phyloP scores from a whole-genome alignment of 1,140 invertebrate genomes.

The Arion vulgaris region DNA sequence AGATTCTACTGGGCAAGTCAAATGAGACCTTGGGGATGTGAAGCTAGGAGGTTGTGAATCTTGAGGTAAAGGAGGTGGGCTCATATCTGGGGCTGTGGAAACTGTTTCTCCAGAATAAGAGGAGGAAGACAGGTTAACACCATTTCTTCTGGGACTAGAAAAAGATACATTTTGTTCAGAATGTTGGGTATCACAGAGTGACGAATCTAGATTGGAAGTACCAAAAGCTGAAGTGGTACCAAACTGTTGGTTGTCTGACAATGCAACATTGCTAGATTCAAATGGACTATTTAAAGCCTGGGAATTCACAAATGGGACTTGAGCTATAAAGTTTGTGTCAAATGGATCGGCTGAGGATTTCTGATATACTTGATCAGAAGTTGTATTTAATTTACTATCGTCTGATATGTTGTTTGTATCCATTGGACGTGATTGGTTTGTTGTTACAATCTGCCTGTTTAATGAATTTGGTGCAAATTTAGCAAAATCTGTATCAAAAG shows the following conservation, averaged over 20 bases:
- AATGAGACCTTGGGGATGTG: slow-evolving; percentile 32
- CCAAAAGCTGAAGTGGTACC: background rate
- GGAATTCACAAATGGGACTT: background rate
- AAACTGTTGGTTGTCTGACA: no score
- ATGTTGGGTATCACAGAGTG: background rate
- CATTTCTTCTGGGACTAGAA: slow-evolving; percentile 27
- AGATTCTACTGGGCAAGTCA: slow-evolving; percentile 16
- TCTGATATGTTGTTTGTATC: slow-evolving; percentile 18
- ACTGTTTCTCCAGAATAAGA: slow-evolving; percentile 30
- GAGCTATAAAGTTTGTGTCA: slow-evolving; percentile 45
- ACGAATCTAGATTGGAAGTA: background rate
- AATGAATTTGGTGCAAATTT: background rate
- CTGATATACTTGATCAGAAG: background rate
- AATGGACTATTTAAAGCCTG: background rate
- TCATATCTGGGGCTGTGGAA: slow-evolving; percentile 24
- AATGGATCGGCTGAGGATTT: slow-evolving; percentile 47
- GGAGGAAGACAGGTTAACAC: slow-evolving; percentile 2
- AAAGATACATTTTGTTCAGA: background rate
- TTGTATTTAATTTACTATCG: background rate
- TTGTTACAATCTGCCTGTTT: background rate
- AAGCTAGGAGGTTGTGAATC: background rate
- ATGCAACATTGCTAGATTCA: background rate
- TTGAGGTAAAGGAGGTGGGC: slow-evolving; percentile 32
- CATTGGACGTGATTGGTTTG: slow-evolving; percentile 21
- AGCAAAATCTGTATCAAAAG: slow-evolving; percentile 37